A percentile compares a stretch with the other conserved stretches of the same genome.
phyloP scores from a whole-genome alignment of 2,113 vertebrate genomes.

The Trematocara nigrifrons region DNA sequence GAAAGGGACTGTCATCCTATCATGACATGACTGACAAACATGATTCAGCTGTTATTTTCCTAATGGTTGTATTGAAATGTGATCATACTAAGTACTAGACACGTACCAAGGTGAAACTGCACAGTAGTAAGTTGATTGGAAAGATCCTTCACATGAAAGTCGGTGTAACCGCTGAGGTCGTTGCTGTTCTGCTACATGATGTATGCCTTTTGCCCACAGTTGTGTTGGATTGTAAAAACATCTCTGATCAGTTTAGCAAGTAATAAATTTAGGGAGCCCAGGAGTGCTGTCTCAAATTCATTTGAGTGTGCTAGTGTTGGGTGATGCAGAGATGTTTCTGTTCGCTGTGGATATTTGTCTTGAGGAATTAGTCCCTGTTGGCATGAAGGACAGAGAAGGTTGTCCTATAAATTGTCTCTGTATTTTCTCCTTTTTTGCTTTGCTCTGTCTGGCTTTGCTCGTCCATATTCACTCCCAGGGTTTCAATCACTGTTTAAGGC shows the following conservation, averaged over 20 bases:
- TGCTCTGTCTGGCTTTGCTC: not conserved
- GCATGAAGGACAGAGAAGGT: slow-evolving; percentile 51
- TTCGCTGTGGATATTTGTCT: slow-evolving; percentile 45
- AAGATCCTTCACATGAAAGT: slow-evolving; percentile 20
- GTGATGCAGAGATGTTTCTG: slow-evolving; percentile 17
- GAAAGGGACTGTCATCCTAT: not conserved
- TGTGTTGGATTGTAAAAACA: slow-evolving; percentile 41
- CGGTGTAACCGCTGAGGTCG: not conserved
- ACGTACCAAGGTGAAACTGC: not conserved
- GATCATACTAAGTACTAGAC: not conserved
- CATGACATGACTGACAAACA: not conserved
- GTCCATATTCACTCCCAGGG: not conserved
- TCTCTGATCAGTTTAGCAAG: slow-evolving; percentile 49
- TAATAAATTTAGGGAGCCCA: slow-evolving; percentile 47
- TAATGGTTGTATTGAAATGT: not conserved
- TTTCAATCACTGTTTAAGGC: slow-evolving; percentile 8
- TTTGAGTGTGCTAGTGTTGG: slow-evolving; percentile 23
- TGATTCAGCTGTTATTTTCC: not conserved
- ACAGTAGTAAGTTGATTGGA: slow-evolving; percentile 3
- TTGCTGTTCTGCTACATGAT: slow-evolving; percentile 3
- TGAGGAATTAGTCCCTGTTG: slow-evolving; percentile 32
- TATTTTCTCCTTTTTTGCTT: not conserved
- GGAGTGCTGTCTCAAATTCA: slow-evolving; percentile 34
- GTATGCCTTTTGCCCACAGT: slow-evolving; percentile 21
- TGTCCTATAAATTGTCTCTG: slow-evolving; percentile 23